phyloP scores from a whole-genome alignment of 2,797 vertebrate species.

The Antennarius maculatus region DNA sequence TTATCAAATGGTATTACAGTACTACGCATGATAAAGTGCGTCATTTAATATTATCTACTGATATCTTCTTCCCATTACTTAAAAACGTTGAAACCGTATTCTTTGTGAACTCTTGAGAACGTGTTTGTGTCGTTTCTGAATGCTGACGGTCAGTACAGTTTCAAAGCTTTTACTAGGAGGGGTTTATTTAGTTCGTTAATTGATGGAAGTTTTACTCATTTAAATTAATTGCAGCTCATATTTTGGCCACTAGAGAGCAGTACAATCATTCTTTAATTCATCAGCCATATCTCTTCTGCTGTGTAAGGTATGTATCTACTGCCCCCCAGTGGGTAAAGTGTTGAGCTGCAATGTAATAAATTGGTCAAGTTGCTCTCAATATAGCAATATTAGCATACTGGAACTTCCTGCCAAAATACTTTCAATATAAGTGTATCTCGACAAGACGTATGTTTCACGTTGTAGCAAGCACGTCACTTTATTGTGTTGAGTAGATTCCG shows the following conservation, averaged over 20 bases:
- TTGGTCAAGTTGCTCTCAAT: accelerated
- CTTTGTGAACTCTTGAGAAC: background rate
- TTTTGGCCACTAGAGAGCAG: background rate
- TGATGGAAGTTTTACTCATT: background rate
- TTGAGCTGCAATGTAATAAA: background rate
- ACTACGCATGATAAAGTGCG: too few species aligned
- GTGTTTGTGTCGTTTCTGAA: background rate
- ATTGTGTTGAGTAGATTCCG: background rate
- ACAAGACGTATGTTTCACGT: background rate
- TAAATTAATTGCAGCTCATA: background rate
- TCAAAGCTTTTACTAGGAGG: background rate
- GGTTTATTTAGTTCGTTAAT: accelerated
- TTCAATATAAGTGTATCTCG: conserved; percentile 2
- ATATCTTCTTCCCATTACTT: background rate
- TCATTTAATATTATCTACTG: too few species aligned
- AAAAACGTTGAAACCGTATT: background rate
- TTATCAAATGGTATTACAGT: too few species aligned
- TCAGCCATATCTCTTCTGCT: too few species aligned
- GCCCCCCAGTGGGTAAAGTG: background rate
- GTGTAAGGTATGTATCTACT: background rate
- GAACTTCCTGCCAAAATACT: conserved; percentile 20
- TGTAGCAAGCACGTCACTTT: background rate
- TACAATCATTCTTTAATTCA: accelerated
- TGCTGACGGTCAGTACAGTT: background rate
- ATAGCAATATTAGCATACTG: accelerated